Evolutionary conservation across 2,888 invertebrate genomes (phyloP).

Genomic region (Crematogaster levior): DNA sequence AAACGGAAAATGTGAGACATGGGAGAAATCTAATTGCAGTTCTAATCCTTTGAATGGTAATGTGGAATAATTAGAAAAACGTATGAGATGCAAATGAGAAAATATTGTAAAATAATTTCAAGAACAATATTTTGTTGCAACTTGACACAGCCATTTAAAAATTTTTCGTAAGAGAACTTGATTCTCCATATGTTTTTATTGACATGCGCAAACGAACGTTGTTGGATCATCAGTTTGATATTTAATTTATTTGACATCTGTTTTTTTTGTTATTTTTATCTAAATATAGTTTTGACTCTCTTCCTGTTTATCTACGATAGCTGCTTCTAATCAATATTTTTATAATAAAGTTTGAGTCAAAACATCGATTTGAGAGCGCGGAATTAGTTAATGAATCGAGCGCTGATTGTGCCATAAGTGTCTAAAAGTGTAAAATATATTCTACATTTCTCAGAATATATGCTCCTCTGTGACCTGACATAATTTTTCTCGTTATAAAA

Average conservation of each 20-base stretch:
- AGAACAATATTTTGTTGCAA: not conserved
- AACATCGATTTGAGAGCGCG: not conserved
- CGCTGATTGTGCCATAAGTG: not conserved
- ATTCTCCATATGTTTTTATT: not conserved
- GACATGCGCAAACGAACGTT: not conserved
- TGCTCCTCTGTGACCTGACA: constrained; percentile 56
- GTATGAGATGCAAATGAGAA: not conserved
- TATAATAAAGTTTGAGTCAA: not conserved
- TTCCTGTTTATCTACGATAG: constrained; percentile 31
- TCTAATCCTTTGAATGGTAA: constrained; percentile 1
- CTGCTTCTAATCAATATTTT: constrained; percentile 26
- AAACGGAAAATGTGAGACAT: not conserved
- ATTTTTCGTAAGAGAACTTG: not conserved
- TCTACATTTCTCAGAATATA: constrained; percentile 50
- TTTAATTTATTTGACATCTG: not conserved
- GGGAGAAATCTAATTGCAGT: not conserved
- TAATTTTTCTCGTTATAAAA: constrained; percentile 63
- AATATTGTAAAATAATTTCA: not conserved
- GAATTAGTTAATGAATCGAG: not conserved
- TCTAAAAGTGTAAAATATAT: constrained; percentile 16
- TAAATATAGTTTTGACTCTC: not conserved
- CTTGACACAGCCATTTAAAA: not conserved
- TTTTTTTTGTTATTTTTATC: constrained; percentile 11
- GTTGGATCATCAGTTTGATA: not conserved
- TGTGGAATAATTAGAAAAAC: constrained; percentile 4